Conservation (phyloP, 2,113 vertebrate genomes). For the Nasalis larvatus region DNA sequence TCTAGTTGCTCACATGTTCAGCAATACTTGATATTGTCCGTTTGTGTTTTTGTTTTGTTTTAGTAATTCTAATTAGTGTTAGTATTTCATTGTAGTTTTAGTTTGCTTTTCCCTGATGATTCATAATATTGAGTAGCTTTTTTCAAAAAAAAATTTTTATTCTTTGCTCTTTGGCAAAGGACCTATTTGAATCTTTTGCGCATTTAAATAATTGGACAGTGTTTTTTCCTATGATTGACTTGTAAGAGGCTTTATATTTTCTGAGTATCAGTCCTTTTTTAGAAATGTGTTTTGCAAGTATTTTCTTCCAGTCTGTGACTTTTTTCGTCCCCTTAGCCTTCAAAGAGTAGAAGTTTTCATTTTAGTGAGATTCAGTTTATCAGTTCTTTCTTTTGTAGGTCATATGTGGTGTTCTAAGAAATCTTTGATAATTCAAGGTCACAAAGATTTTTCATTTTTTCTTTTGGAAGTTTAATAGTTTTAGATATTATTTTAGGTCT, state of each 20-base stretch:
- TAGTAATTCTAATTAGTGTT: background rate
- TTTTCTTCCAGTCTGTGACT: background rate
- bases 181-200: background rate
- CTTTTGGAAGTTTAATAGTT: background rate
- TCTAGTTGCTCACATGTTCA: background rate
- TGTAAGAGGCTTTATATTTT: background rate
- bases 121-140: slow-evolving; percentile 1
- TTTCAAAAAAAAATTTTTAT: background rate
- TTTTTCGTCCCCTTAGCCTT: background rate
- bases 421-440: slow-evolving; percentile 1
- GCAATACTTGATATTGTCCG: background rate
- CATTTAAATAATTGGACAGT: background rate
- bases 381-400: background rate
- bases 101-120: background rate
- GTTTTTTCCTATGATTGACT: background rate
- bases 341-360: background rate
- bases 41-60: background rate
- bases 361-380: background rate
- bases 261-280: background rate
- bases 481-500: background rate
- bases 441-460: slow-evolving; percentile 7
- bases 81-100: slow-evolving; percentile 30
- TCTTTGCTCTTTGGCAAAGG: background rate
- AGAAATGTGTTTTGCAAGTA: background rate
- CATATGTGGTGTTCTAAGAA: background rate